phyloP scores from a whole-genome alignment of 2,113 vertebrate genomes.

The Petrocephalus microphthalmus region DNA sequence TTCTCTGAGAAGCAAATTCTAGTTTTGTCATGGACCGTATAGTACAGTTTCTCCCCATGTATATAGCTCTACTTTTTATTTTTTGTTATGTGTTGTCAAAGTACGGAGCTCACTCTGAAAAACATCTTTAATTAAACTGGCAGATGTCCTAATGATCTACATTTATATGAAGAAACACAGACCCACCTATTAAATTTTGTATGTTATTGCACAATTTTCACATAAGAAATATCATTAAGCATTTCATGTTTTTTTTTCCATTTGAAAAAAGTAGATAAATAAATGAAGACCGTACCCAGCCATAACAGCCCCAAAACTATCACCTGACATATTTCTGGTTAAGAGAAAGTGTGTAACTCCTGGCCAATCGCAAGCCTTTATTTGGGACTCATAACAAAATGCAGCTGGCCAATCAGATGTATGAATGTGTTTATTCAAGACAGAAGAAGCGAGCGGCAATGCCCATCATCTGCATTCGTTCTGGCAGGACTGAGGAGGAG shows the following conservation, averaged over 20 bases:
- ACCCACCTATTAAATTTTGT: neutral
- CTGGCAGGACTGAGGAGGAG: neutral
- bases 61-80: neutral
- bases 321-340: neutral
- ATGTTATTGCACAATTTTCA: neutral
- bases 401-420: neutral
- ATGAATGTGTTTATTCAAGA: neutral
- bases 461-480: neutral
- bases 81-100: neutral
- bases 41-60: neutral
- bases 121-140: neutral
- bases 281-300: neutral
- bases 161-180: neutral
- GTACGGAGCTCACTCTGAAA: neutral
- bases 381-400: neutral
- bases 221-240: neutral
- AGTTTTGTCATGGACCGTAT: neutral
- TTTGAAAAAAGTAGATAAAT: too few relatives aligned
- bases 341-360: neutral
- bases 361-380: neutral
- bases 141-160: neutral
- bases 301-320: neutral
- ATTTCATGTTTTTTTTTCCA: neutral
- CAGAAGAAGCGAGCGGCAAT: neutral
- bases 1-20: conserved; percentile 3